A percentile compares a stretch with the other conserved stretches of the same genome.
Conservation (phyloP, 2,113 vertebrate species). For the Pomatostomus ruficeps region DNA sequence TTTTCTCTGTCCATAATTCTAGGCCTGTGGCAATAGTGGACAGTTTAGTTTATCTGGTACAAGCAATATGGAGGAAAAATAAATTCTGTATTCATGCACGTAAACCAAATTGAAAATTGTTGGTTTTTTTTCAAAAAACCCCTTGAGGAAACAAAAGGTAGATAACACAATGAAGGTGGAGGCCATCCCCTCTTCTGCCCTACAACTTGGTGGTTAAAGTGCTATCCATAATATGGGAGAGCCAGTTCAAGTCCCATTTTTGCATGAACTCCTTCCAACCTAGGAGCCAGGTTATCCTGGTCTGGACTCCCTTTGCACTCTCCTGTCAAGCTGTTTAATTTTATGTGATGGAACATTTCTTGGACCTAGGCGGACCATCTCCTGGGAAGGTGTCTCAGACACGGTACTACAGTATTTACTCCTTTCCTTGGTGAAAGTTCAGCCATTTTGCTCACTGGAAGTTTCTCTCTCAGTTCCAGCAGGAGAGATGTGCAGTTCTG, state of each 20-base stretch:
- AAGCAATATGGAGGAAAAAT: neutral
- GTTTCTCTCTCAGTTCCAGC: accelerated
- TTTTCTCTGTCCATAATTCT: neutral
- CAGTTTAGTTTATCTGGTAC: neutral
- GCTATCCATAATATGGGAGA: neutral
- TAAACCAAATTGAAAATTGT: neutral
- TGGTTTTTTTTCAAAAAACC: accelerated
- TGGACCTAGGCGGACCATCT: neutral
- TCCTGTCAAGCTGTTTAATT: neutral
- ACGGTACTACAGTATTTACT: neutral
- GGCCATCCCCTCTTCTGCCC: neutral
- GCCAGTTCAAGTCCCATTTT: neutral
- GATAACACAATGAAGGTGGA: neutral
- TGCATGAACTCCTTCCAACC: neutral
- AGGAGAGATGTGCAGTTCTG: neutral
- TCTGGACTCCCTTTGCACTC: neutral
- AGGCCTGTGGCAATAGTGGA: neutral
- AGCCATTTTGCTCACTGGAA: neutral
- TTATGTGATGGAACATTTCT: neutral
- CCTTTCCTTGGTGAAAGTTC: neutral
- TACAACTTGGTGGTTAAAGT: neutral
- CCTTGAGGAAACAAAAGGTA: neutral
- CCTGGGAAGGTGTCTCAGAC: neutral
- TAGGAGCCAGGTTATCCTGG: neutral
- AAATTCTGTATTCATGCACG: neutral